These are phyloP conservation scores for Saguinus imperator DNA, from an alignment of 2,113 vertebrate species.

Conservation along the genomic window DNA sequence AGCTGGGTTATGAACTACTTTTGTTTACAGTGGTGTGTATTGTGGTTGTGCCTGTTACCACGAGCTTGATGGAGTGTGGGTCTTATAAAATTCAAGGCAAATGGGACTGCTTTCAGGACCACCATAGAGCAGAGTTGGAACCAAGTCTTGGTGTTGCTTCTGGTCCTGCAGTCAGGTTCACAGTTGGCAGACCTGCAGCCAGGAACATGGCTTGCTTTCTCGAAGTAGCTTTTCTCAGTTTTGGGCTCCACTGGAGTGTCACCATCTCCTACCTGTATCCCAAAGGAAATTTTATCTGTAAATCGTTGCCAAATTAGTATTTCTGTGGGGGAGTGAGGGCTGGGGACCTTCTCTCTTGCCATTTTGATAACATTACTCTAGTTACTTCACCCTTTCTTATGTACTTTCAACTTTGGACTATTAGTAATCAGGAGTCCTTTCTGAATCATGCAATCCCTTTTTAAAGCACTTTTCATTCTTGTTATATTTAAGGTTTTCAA, in stretches of 20 bases:
- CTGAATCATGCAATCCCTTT: background rate
- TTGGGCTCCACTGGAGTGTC: background rate
- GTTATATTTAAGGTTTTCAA: background rate
- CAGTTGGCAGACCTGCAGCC: background rate
- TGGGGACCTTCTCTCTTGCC: background rate
- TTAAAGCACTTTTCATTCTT: background rate
- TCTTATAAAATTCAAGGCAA: background rate
- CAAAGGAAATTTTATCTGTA: background rate
- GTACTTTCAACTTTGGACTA: background rate
- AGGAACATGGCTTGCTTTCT: background rate
- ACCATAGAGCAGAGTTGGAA: background rate
- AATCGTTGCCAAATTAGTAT: background rate
- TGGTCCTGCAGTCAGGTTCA: background rate
- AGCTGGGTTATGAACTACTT: background rate
- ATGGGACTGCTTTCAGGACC: background rate
- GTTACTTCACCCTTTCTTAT: background rate
- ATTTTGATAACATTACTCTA: background rate
- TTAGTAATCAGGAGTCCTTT: background rate
- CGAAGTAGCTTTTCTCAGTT: background rate
- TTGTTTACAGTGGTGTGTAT: background rate
- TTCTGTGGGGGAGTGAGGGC: background rate
- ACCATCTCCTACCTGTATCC: background rate
- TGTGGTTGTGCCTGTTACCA: background rate
- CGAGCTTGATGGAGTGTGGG: background rate
- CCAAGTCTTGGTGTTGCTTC: background rate